These are phyloP conservation scores for Hermatobates lingyangjiaoensis DNA, from an alignment of 1,140 invertebrate genomes.

Conservation along the genomic window DNA sequence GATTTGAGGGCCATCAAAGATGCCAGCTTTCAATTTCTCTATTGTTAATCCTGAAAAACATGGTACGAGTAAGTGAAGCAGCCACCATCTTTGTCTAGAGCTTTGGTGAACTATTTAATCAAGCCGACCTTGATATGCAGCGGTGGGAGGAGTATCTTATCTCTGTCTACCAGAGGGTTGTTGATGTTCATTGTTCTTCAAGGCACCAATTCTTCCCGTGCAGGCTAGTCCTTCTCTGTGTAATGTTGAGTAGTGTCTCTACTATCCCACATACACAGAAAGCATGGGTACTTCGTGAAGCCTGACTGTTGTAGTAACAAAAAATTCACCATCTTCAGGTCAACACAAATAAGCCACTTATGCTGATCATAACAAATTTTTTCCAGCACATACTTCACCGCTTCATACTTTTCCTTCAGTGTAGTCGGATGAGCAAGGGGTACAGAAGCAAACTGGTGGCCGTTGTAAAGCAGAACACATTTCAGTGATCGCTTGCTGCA, in stretches of 20 bases:
- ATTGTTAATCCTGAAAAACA: too few species aligned
- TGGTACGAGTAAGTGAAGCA: too few species aligned
- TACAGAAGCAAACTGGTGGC: too few species aligned
- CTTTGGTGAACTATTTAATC: too few species aligned
- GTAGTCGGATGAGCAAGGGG: too few species aligned
- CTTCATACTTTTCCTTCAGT: neutral
- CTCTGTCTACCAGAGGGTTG: slow-evolving; percentile 3
- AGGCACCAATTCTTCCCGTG: slow-evolving; percentile 6
- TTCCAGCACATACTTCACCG: neutral
- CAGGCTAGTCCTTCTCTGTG: slow-evolving; percentile 5
- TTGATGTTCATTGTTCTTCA: slow-evolving; percentile 8
- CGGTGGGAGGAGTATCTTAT: slow-evolving; percentile 3
- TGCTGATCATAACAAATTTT: slow-evolving; percentile 9
- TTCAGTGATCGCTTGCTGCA: too few species aligned
- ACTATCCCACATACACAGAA: slow-evolving; percentile 19
- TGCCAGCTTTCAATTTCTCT: too few species aligned
- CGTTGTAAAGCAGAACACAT: too few species aligned
- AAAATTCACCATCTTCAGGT: slow-evolving; percentile 17
- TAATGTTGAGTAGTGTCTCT: slow-evolving; percentile 3
- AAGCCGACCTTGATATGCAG: too few species aligned
- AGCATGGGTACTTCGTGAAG: slow-evolving; percentile 23
- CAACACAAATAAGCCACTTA: slow-evolving; percentile 18
- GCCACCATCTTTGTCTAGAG: too few species aligned
- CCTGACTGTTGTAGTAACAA: slow-evolving; percentile 21
- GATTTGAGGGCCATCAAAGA: too few species aligned